A percentile compares a stretch with the other conserved stretches of the same genome.
These are phyloP conservation scores for Halesus radiatus DNA, from an alignment of 1,140 invertebrate species.

Conservation along the genomic window DNA sequence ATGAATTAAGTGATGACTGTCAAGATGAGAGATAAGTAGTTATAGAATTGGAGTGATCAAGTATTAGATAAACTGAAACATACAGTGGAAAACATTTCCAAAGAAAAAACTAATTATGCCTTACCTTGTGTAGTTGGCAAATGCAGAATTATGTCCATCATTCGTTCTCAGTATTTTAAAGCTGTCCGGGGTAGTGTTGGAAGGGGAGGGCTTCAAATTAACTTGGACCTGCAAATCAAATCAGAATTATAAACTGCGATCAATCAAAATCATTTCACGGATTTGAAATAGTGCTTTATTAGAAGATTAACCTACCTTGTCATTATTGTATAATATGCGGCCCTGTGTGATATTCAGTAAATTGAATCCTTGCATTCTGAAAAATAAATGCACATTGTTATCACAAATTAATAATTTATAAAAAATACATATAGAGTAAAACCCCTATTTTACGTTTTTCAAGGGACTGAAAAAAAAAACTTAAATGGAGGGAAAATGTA, in stretches of 20 bases:
- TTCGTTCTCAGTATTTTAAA: conserved; percentile 59
- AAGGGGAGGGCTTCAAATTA: conserved; percentile 10
- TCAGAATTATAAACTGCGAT: not conserved
- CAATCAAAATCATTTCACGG: not conserved
- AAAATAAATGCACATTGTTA: conserved; percentile 8
- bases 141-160: conserved; percentile 64
- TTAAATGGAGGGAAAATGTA: no score
- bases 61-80: not conserved
- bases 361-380: conserved; percentile 51
- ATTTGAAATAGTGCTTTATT: not conserved
- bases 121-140: conserved; percentile 64
- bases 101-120: conserved; percentile 40
- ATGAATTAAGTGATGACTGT: not conserved
- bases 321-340: conserved; percentile 30
- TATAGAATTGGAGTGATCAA: not conserved
- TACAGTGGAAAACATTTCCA: not conserved
- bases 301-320: conserved; percentile 36
- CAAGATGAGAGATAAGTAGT: no score
- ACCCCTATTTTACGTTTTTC: no score
- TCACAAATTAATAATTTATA: no score
- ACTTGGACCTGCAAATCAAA: conserved; percentile 36
- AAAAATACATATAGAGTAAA: no score
- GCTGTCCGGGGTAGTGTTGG: conserved; percentile 23
- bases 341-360: conserved; percentile 50
- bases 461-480: no score